Evolutionary conservation across 2,113 vertebrate genomes (phyloP).

Genomic region (Euleptes europaea): DNA sequence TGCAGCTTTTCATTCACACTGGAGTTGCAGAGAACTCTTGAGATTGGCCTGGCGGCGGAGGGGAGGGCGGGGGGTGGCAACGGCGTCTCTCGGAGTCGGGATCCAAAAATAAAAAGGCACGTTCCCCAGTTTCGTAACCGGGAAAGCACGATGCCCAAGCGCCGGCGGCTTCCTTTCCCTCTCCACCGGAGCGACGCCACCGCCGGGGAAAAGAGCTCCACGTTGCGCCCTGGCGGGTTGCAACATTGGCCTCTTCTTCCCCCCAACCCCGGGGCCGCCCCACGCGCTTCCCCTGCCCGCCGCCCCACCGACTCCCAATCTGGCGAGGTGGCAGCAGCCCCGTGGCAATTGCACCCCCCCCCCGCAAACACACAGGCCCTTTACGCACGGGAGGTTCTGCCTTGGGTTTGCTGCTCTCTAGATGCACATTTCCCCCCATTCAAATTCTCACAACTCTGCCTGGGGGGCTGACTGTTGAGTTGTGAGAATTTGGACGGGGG

Average conservation of each 20-base stretch:
- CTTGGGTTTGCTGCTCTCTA: too few relatives aligned
- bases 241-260: slow-evolving; percentile 40
- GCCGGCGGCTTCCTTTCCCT: background rate
- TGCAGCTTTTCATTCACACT: background rate
- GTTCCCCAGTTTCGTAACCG: background rate
- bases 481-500: too few relatives aligned
- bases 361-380: too few relatives aligned
- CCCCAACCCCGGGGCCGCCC: background rate
- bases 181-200: background rate
- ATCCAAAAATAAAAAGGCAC: background rate
- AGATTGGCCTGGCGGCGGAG: background rate
- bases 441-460: too few relatives aligned
- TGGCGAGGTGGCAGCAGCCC: slow-evolving; percentile 41
- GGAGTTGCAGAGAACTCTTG: background rate
- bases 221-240: slow-evolving; percentile 24
- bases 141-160: background rate
- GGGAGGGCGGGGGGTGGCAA: background rate
- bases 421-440: too few relatives aligned
- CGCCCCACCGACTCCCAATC: slow-evolving; percentile 34
- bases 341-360: slow-evolving; percentile 32
- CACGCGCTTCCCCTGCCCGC: slow-evolving; percentile 31
- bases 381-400: too few relatives aligned
- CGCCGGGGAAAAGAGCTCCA: background rate
- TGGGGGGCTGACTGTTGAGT: too few relatives aligned
- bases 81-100: background rate